Base-by-base conservation (phyloP, 2,797 vertebrate species). In the Epinephelus awoara region DNA sequence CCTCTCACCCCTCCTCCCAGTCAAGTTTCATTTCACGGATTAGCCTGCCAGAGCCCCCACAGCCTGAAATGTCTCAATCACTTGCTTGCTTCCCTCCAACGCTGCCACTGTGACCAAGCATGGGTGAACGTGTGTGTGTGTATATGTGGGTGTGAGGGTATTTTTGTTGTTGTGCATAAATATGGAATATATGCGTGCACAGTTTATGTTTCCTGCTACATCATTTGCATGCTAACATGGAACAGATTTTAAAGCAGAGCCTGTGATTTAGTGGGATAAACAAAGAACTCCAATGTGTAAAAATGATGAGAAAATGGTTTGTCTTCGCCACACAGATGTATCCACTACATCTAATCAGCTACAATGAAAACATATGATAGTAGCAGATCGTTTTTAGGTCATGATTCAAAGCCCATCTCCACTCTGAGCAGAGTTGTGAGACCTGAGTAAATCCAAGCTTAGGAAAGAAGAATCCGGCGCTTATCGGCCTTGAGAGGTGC, bases 1-100 rank as follows among this genome's bases (percentile, higher is more conserved):
- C 72, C 89, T 84, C 87, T 88, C 88, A 80, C 87, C 84, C 89
- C 84, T 88, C 88, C 91, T 93, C 89, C 83, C 72, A 93, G 89
- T 91, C 83, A 88, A 92, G 91, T 94, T 93, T 94, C 90, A 93
- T 95, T 94, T 94, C 92, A 94, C 86, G 86, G 92, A 94, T 95
- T 94, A 94, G 85, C 83, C 91, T 86, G 86, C 88, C 86, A 72
- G 78, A 86, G 91, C 91, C 89, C 90, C 89, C 88, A 85, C 91
- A 93, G 91, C 80, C 87, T 91, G 88, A 87, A 89, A 94, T 55
- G 88, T 94, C 92, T 95, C 93, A 92, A 94, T 95, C 90, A 88
- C 80, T 88, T 67, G 74, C 83, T 75, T 55, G 83, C 77, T 88
- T 75, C 84, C 71, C 47, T 85, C 75, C 66, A 69, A 75, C 61